Evolutionary conservation across 2,113 vertebrate species (phyloP).

Genomic region (Tyto alba): DNA sequence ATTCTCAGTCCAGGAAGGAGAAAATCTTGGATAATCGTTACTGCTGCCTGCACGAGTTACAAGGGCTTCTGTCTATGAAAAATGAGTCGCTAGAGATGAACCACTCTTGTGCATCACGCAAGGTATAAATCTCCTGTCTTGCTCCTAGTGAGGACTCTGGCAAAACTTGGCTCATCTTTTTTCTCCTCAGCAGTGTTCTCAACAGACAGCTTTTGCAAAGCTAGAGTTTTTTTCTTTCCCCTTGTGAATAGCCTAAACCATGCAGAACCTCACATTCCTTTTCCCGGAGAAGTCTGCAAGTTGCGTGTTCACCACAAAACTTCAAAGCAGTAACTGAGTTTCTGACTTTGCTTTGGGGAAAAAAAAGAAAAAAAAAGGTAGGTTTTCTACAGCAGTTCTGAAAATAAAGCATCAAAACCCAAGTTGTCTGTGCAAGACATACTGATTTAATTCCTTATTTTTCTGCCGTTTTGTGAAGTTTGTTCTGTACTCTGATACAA

Average conservation of each 20-base stretch:
- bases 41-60: neutral
- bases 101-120: neutral
- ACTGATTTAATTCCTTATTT: neutral
- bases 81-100: neutral
- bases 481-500: neutral
- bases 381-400: neutral
- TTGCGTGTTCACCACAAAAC: neutral
- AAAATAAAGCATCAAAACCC: neutral
- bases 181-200: neutral
- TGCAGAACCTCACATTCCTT: rapidly evolving
- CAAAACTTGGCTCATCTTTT: neutral
- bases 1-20: neutral
- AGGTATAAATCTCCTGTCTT: neutral
- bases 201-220: neutral
- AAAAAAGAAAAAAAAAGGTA: neutral
- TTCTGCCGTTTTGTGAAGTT: neutral
- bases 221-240: neutral
- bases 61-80: neutral
- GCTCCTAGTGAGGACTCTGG: neutral
- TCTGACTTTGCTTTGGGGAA: neutral
- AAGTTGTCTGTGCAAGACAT: neutral
- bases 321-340: neutral
- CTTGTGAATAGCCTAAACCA: neutral
- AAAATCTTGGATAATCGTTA: neutral
- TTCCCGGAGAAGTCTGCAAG: neutral